Base-by-base conservation (phyloP, 2,113 vertebrate species). In the Cololabis saira region DNA sequence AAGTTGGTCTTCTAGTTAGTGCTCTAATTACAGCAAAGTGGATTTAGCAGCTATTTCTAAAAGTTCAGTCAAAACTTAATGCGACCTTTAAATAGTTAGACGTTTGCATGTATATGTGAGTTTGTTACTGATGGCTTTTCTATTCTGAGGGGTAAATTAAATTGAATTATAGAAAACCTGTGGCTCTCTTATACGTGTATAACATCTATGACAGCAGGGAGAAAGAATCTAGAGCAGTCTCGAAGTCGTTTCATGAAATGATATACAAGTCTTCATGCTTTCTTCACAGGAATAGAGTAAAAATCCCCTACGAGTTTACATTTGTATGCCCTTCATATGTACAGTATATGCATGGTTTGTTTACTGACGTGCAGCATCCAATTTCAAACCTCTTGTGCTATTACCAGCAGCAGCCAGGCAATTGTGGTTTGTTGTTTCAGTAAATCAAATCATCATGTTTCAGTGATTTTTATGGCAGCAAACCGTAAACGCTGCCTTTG, bases 41-140 rank as follows among this genome's bases (percentile, higher is more conserved):
- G 58, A 80, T 82, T 81, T 69, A 72, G 85, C 68, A 68, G 56
- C 56, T 59, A 51, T 76, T 73, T 76, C 67, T 54, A 71, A 61
- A 74, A 18, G 8, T 50, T 33, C 59, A 37, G 33, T 37, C 33
- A 11, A 37, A 40, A 17, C 52, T 53, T 44, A 60, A 52, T 49
- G 56, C 24, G 59, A 76, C 61, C 33, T 73, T 82, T 71, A 21
- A 60, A 40, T 44, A 52, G 55, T 53, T 49, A 4, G 37, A 70
- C 51, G 44, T 30, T 43, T 64, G 24, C 45, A 18, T 44, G 53
- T 55, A 15, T 40, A 16, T 41, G 48, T 13, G 17, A 45, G 18
- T 43, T 43, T 1, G 4, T 74, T 48, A 10, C 49, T 65, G 19
- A 24, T 30, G 33, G 61, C 15, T 54, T 15, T 45, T 19, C 70